Evolutionary conservation across 2,113 vertebrate species (phyloP).

Genomic region (Corvus moneduloides): DNA sequence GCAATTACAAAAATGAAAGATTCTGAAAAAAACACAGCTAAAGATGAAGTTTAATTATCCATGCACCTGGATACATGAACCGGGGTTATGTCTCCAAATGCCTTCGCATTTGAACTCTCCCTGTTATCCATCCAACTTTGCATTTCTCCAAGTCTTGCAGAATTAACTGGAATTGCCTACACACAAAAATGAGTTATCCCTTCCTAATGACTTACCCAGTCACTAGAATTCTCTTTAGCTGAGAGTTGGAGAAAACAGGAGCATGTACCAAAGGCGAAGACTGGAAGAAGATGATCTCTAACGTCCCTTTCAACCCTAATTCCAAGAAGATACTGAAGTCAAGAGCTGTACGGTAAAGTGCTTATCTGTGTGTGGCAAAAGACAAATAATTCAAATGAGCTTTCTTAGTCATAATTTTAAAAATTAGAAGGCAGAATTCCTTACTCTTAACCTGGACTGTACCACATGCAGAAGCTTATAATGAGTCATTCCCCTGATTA

Average conservation of each 20-base stretch:
- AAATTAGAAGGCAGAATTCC: constrained; percentile 5
- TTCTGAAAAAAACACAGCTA: neutral
- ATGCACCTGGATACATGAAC: neutral
- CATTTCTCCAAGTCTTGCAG: neutral
- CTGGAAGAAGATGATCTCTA: neutral
- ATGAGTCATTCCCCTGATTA: constrained; percentile 32
- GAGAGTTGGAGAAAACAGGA: neutral
- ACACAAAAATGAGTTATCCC: neutral
- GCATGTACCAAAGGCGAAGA: neutral
- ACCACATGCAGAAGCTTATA: neutral
- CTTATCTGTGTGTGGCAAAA: constrained; percentile 29
- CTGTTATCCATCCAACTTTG: neutral
- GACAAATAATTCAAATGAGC: constrained; percentile 40
- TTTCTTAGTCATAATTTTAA: constrained; percentile 43
- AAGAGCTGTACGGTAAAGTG: neutral
- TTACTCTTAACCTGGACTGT: neutral
- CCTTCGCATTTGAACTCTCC: neutral
- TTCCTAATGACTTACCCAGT: constrained; percentile 46
- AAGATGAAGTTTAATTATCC: constrained; percentile 18
- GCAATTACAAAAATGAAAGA: constrained; percentile 27
- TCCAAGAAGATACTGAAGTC: neutral
- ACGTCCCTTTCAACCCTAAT: neutral
- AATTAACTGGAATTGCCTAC: neutral
- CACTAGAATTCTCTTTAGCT: neutral
- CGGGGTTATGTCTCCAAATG: neutral